These are phyloP conservation scores for Mormyrus iriodes DNA, from an alignment of 2,113 vertebrate genomes.

Conservation along the genomic window DNA sequence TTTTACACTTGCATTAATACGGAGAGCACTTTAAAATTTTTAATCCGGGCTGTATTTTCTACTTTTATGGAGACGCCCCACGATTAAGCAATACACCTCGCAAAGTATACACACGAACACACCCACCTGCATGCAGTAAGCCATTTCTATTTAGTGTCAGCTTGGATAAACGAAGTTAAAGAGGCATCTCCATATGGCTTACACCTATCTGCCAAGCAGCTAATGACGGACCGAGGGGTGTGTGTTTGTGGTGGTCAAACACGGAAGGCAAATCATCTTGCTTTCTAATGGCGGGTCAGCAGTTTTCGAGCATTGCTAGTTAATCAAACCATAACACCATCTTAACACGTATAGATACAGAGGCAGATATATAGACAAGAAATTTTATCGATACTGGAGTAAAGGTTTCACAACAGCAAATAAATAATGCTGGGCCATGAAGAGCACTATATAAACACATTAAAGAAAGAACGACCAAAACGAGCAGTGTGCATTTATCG, in stretches of 20 bases:
- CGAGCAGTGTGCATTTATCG: not conserved
- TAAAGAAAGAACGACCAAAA: not conserved
- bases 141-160: not conserved
- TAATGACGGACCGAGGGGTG: not conserved
- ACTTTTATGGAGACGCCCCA: not conserved
- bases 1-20: not conserved
- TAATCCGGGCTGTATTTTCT: not conserved
- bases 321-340: not conserved
- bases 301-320: not conserved
- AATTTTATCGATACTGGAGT: not conserved
- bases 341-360: not conserved
- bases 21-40: not conserved
- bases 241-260: not conserved
- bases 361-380: not conserved
- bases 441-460: not conserved
- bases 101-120: not conserved
- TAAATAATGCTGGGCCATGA: not conserved
- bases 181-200: not conserved
- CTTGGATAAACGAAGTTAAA: not conserved
- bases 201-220: not conserved
- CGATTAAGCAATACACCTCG: not conserved
- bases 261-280: not conserved
- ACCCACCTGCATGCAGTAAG: not conserved
- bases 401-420: not conserved
- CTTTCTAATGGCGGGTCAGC: not conserved